These are phyloP conservation scores for Agrotis puta DNA, from an alignment of 2,888 invertebrate species.

Conservation along the genomic window DNA sequence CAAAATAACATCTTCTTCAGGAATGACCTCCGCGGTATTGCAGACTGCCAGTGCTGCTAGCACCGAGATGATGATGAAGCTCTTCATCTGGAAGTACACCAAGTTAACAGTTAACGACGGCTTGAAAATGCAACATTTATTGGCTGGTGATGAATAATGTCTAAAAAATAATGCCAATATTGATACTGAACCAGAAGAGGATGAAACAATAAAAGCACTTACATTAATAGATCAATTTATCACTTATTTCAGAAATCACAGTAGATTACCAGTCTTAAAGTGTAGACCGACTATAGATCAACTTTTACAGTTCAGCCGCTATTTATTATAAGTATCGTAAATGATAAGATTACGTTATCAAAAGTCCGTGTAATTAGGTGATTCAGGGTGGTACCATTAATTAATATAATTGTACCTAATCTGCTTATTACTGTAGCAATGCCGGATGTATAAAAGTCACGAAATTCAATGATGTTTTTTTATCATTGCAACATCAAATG, in stretches of 20 bases:
- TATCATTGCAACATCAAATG: no score
- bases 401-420: no score
- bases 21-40: constrained; percentile 4
- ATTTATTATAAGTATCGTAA: not conserved
- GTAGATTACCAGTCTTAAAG: not conserved
- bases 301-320: not conserved
- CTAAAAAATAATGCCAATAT: no score
- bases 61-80: constrained; percentile 6
- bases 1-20: not conserved
- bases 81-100: constrained; percentile 33
- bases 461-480: no score
- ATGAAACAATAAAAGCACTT: not conserved
- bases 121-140: no score
- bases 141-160: no score
- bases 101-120: not conserved
- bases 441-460: no score
- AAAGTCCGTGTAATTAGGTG: not conserved
- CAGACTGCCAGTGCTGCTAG: constrained; percentile 17
- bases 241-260: not conserved
- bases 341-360: not conserved
- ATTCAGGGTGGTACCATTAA: no score
- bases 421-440: no score
- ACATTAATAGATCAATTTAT: not conserved
- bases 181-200: no score
- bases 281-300: not conserved